phyloP scores from a whole-genome alignment of 2,113 vertebrate species.

The Rhodinocichla rosea region DNA sequence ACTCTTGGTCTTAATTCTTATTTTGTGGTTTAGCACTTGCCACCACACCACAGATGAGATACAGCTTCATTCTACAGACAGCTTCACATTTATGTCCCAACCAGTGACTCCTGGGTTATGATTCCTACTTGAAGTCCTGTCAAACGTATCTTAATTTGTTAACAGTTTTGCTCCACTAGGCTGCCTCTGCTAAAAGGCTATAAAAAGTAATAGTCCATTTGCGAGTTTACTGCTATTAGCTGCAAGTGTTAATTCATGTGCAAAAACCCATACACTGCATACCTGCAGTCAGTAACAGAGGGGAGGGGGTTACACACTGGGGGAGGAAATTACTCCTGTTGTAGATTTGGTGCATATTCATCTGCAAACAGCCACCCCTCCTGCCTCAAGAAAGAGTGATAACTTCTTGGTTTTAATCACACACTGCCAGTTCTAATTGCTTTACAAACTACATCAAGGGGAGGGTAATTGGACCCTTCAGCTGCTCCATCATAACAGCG shows the following conservation, averaged over 20 bases:
- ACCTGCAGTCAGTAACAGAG: not conserved
- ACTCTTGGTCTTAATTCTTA: not conserved
- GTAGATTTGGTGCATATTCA: not conserved
- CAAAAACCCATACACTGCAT: not conserved
- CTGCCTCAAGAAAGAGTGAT: not conserved
- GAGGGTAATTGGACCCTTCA: conserved; percentile 1
- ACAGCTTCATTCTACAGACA: not conserved
- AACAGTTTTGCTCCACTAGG: conserved; percentile 60
- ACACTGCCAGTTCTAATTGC: conserved; percentile 22
- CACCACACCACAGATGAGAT: not conserved
- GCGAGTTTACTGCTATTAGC: conserved; percentile 59
- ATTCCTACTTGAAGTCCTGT: conserved; percentile 24
- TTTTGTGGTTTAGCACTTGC: not conserved
- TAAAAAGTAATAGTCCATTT: conserved; percentile 71
- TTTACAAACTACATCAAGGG: not conserved
- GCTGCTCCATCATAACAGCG: not conserved
- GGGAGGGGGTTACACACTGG: not conserved
- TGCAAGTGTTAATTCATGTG: conserved; percentile 42
- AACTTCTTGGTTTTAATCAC: conserved; percentile 41
- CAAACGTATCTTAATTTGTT: conserved; percentile 50
- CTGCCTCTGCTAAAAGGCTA: conserved; percentile 50
- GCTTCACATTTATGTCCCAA: not conserved
- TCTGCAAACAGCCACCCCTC: not conserved
- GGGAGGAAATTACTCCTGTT: not conserved
- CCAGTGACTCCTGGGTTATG: not conserved